Evolutionary conservation across 1,140 invertebrate species (phyloP).

Genomic region (Harpegnathos saltator): DNA sequence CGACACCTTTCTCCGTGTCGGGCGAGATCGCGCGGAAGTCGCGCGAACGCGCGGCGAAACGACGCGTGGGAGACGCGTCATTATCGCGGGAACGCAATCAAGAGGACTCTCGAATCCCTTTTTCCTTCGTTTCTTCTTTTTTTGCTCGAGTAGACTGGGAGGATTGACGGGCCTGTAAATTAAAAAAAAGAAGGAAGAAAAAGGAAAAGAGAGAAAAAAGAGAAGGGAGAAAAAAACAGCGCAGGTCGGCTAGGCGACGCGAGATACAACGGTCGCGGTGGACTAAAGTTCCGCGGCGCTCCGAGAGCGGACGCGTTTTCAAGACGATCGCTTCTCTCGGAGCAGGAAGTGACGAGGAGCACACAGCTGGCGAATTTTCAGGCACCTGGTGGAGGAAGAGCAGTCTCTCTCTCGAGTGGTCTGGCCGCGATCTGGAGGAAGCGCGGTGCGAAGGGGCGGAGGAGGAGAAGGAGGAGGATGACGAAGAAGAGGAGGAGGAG

Average conservation of each 20-base stretch:
- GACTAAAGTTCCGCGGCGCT: constrained; percentile 39
- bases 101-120: too few species aligned
- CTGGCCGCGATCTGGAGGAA: constrained; percentile 53
- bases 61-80: too few species aligned
- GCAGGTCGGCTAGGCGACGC: background rate
- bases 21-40: too few species aligned
- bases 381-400: constrained; percentile 69
- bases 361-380: constrained; percentile 76
- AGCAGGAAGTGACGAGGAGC: constrained; percentile 50
- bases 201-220: too few species aligned
- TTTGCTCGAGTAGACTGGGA: too few species aligned
- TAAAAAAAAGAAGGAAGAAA: background rate
- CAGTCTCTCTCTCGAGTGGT: constrained; percentile 57
- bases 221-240: background rate
- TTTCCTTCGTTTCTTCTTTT: too few species aligned
- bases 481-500: background rate
- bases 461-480: background rate
- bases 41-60: too few species aligned
- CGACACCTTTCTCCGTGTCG: too few species aligned
- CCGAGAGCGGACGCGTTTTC: constrained; percentile 8
- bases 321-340: constrained; percentile 31
- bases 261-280: background rate
- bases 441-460: background rate
- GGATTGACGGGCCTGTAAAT: background rate
- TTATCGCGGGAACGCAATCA: too few species aligned